These are phyloP conservation scores for Rafetus swinhoei DNA, from an alignment of 2,113 vertebrate genomes.

Conservation along the genomic window DNA sequence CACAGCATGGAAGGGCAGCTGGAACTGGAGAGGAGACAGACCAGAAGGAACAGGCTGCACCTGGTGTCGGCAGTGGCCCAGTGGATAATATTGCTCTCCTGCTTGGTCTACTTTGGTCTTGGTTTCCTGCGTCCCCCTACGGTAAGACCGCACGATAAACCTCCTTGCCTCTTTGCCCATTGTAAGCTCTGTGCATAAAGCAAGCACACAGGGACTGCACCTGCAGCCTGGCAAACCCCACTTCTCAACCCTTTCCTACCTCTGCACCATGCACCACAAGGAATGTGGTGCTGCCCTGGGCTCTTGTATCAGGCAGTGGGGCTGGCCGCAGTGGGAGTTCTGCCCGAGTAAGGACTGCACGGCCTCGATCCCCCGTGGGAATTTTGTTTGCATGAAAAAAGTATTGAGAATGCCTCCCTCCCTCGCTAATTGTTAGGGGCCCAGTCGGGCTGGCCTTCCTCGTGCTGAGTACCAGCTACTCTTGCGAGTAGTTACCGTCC, in stretches of 20 bases:
- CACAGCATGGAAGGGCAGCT: slow-evolving; percentile 26
- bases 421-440: neutral
- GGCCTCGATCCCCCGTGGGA: neutral
- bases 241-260: neutral
- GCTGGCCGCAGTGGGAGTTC: rapidly evolving
- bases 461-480: rapidly evolving
- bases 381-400: neutral
- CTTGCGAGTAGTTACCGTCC: neutral
- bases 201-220: neutral
- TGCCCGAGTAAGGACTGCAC: neutral
- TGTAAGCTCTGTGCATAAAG: neutral
- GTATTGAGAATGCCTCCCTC: neutral
- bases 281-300: neutral
- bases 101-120: slow-evolving; percentile 68
- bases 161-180: neutral
- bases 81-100: slow-evolving; percentile 73
- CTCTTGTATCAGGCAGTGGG: neutral
- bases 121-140: slow-evolving; percentile 45
- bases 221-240: neutral
- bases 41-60: slow-evolving; percentile 54
- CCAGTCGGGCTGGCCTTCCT: neutral
- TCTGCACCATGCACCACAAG: neutral
- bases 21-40: neutral
- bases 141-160: slow-evolving; percentile 71
- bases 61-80: slow-evolving; percentile 56